Base-by-base conservation (phyloP, 2,888 invertebrate species). In the Mimachlamys varia region DNA sequence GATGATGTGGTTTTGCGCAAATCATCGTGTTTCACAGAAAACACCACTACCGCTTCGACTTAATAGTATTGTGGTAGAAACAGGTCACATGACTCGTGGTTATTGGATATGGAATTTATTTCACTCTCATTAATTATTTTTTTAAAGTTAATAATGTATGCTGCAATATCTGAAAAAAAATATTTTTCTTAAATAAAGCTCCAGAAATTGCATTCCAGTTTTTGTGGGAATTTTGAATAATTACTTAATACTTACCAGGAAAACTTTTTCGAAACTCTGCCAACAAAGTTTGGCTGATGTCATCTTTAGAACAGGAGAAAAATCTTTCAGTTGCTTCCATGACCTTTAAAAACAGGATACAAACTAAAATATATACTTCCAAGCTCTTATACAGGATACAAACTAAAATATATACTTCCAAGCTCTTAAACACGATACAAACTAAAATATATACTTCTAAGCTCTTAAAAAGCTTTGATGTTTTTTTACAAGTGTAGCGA, bases 71-170 rank as follows among this genome's bases (percentile, higher is more conserved):
- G n/a, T n/a, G n/a, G n/a, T n/a, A n/a, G n/a, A n/a, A n/a, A n/a
- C n/a, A n/a, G n/a, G n/a, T n/a, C n/a, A n/a, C n/a, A n/a, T n/a
- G n/a, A n/a, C n/a, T n/a, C n/a, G n/a, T n/a, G n/a, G n/a, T n/a
- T n/a, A n/a, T n/a, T n/a, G n/a, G n/a, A n/a, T n/a, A n/a, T n/a
- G n/a, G n/a, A n/a, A n/a, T n/a, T n/a, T n/a, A n/a, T n/a, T n/a
- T n/a, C n/a, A n/a, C n/a, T n/a, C n/a, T n/a, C n/a, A n/a, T n/a
- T n/a, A n/a, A n/a, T n/a, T n/a, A n/a, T n/a, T n/a, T n/a, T n/a
- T n/a, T n/a, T n/a, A n/a, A n/a, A n/a, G n/a, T n/a, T 27, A 55
- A 55, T 88, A 53, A n/a, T 90, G n/a, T 53, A 38, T 17, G 87
- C 33, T 89, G 37, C 15, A 87, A 22, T 5, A 44, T 44, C 44